These are phyloP conservation scores for Augiades crinisus DNA, from an alignment of 2,888 invertebrate species.

Conservation along the genomic window DNA sequence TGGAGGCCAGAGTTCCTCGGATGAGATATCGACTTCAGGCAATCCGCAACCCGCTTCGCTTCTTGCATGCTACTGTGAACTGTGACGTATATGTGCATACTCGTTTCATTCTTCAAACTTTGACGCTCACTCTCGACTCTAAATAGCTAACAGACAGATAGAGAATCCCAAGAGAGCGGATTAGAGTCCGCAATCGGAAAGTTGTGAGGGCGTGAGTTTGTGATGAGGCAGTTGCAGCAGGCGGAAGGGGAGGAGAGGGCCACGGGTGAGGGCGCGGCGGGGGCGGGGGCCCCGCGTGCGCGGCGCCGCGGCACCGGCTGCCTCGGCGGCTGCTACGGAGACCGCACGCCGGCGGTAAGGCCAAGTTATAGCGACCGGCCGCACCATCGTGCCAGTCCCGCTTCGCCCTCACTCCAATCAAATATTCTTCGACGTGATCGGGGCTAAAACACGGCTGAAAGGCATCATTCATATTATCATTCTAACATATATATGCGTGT, in stretches of 20 bases:
- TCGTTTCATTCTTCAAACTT: conserved; percentile 10
- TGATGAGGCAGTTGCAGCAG: conserved; percentile 65
- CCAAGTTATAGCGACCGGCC: conserved; percentile 19
- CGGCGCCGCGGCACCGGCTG: conserved; percentile 85
- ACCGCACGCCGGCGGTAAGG: conserved; percentile 89
- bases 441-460: no score
- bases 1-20: conserved; percentile 31
- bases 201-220: conserved; percentile 48
- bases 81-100: conserved; percentile 5
- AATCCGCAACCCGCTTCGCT: conserved; percentile 15
- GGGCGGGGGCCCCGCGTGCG: conserved; percentile 75
- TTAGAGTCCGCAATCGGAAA: conserved; percentile 39
- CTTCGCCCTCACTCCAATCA: not conserved
- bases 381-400: not conserved
- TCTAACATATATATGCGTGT: no score
- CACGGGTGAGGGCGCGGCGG: conserved; percentile 76
- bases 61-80: conserved; percentile 16
- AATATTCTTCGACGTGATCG: no score
- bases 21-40: conserved; percentile 12
- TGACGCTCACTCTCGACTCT: not conserved
- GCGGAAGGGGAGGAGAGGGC: conserved; percentile 78
- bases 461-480: no score
- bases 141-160: not conserved
- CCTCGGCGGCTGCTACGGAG: conserved; percentile 86
- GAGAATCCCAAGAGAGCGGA: no score